These are phyloP conservation scores for Staurois parvus DNA, from an alignment of 2,797 vertebrate genomes.

Conservation along the genomic window DNA sequence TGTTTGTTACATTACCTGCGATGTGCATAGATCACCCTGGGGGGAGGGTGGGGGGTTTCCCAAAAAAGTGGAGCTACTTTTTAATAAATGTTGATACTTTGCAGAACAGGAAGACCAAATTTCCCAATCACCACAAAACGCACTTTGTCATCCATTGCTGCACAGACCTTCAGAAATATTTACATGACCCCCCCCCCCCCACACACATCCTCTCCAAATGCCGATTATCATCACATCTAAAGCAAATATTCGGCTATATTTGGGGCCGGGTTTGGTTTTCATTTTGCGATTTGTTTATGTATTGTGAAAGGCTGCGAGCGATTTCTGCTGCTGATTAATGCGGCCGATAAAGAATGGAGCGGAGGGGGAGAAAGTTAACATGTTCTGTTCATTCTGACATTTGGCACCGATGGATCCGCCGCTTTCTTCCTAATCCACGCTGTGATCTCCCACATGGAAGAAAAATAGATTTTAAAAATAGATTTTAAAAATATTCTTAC, in stretches of 20 bases:
- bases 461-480: too few relatives aligned
- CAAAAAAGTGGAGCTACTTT: too few relatives aligned
- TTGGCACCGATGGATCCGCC: constrained; percentile 42
- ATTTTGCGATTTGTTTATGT: constrained; percentile 58
- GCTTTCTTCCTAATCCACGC: not conserved
- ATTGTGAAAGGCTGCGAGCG: constrained; percentile 53
- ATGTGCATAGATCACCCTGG: too few relatives aligned
- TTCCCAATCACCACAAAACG: not conserved
- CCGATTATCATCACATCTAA: constrained; percentile 55
- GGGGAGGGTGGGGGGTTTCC: too few relatives aligned
- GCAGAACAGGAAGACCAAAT: not conserved
- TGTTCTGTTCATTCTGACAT: constrained; percentile 55
- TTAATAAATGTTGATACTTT: too few relatives aligned
- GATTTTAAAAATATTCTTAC: too few relatives aligned
- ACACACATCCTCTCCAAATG: constrained; percentile 58
- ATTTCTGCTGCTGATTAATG: constrained; percentile 58
- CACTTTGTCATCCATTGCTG: constrained; percentile 23
- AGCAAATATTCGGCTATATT: constrained; percentile 49
- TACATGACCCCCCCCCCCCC: constrained; percentile 28
- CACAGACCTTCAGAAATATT: constrained; percentile 24
- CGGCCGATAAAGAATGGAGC: constrained; percentile 35
- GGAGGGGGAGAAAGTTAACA: constrained; percentile 40
- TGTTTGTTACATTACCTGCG: too few relatives aligned
- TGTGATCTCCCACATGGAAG: too few relatives aligned
- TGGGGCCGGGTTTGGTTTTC: constrained; percentile 42